Conservation (phyloP, 2,888 invertebrate genomes). For the Aproaerema taeniolella region DNA sequence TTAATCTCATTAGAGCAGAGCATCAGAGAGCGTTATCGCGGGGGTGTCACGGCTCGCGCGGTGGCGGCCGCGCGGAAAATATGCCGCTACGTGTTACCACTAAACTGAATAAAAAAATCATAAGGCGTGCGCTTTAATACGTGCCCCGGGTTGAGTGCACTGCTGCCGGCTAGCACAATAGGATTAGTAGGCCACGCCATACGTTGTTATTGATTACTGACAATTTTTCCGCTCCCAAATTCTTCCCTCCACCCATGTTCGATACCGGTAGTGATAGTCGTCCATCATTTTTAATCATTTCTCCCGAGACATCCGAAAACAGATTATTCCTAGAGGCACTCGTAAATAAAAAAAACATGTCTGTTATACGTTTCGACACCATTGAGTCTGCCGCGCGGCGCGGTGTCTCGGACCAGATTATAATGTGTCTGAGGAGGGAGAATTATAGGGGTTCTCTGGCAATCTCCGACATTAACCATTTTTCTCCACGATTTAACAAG, state of each 20-base stretch:
- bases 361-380: slow-evolving; percentile 35
- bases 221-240: slow-evolving; percentile 34
- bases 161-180: slow-evolving; percentile 28
- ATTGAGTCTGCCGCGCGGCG: no score
- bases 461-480: slow-evolving; percentile 3
- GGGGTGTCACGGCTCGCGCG: slow-evolving; percentile 43
- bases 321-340: slow-evolving; percentile 13
- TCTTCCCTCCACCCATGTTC: slow-evolving; percentile 27
- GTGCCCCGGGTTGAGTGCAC: slow-evolving; percentile 47
- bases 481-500: slow-evolving; percentile 10
- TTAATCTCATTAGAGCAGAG: slow-evolving; percentile 54
- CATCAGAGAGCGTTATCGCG: slow-evolving; percentile 48
- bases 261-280: slow-evolving; percentile 35
- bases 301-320: slow-evolving; percentile 8
- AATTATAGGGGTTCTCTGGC: slow-evolving; percentile 5
- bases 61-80: neutral
- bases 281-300: slow-evolving; percentile 48
- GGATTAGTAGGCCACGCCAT: slow-evolving; percentile 41
- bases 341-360: slow-evolving; percentile 1
- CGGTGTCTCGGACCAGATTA: slow-evolving; percentile 40
- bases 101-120: no score
- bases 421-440: slow-evolving; percentile 37
- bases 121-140: no score
- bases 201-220: slow-evolving; percentile 53
- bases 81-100: slow-evolving; percentile 1